Evolutionary conservation across 2,797 vertebrate species (phyloP), one percentile per base, ranked within the genome.

Genomic region (Strix occidentalis): DNA sequence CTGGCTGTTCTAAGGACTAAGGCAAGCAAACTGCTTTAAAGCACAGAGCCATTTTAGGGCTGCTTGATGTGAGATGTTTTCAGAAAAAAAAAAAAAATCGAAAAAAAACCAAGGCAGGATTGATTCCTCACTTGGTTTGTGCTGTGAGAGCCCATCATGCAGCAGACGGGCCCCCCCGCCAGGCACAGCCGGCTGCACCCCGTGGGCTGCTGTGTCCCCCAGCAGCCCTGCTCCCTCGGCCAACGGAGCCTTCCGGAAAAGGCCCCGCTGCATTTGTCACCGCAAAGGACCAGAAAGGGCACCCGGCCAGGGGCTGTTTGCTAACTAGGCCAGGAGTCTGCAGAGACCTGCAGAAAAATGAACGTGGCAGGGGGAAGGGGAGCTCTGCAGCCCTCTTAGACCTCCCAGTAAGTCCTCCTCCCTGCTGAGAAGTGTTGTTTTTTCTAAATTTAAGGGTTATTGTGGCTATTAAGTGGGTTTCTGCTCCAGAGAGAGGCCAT

Each of bases 241-340:
- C 13, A 37, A 4, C 1, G 1, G 54, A 19, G 29, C 1, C 26
- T 2, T 9, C 29, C 9, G 1, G 33, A 18, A 10, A n/a, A 23
- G 18, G 23, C 33, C 53, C 56, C 1, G 10, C 50, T 69, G 37
- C 16, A 4, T 10, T 11, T 8, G 18, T 28, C 16, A 35, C 2
- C 12, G 1, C 13, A 16, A 13, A 46, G 33, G 9, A 6, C 37
- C 48, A 6, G 43, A 4, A 43, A 68, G 39, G 54, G 41, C 58
- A 20, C 15, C 43, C 18, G 1, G 39, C 66, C 5, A 6, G 37
- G n/a, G 33, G 28, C 50, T 45, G 1, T n/a, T 69, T 21, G 50
- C 20, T 15, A 16, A 5, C 21, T 0, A 5, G 75, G 41, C 41
- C 58, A 9, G 35, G 43, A 16, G 5, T 14, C 84, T 83, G 58